A percentile compares a stretch with the other conserved stretches of the same genome.
Evolutionary conservation across 1,140 invertebrate species (phyloP).

Genomic region (Sycophaga agraensis): DNA sequence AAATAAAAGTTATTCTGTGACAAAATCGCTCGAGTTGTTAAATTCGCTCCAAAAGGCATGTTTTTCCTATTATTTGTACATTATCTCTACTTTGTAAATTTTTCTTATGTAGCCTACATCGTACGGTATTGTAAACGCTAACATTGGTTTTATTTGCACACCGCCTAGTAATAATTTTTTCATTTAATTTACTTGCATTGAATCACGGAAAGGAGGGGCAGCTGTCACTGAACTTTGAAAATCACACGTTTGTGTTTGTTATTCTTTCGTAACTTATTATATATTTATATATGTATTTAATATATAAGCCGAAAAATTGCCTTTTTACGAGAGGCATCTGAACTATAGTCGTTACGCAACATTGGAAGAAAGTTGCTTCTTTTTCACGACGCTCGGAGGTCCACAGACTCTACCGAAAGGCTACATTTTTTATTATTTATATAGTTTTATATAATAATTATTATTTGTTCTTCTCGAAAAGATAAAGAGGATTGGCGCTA

Average conservation of each 20-base stretch:
- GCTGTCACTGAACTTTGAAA: background rate
- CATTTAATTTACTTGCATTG: background rate
- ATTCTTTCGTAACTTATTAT: background rate
- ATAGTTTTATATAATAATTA: background rate
- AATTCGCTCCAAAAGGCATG: background rate
- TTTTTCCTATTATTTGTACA: constrained; percentile 32
- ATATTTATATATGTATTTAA: background rate
- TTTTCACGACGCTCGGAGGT: constrained; percentile 20
- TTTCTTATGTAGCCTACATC: background rate
- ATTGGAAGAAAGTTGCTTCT: constrained; percentile 14
- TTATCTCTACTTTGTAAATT: constrained; percentile 19
- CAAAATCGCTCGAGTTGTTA: constrained; percentile 3
- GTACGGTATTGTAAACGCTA: constrained; percentile 1
- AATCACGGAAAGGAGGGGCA: background rate
- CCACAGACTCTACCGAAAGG: constrained; percentile 27
- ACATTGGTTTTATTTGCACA: background rate
- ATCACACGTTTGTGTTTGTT: no score
- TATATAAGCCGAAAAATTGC: constrained; percentile 18
- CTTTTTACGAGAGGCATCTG: background rate
- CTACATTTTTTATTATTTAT: constrained; percentile 12
- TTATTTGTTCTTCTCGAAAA: background rate
- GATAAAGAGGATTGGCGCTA: background rate
- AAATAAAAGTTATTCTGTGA: background rate
- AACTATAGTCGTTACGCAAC: constrained; percentile 1
- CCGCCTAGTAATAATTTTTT: background rate